These are phyloP conservation scores for Conomelus anceps DNA, from an alignment of 2,888 invertebrate genomes.

Conservation along the genomic window DNA sequence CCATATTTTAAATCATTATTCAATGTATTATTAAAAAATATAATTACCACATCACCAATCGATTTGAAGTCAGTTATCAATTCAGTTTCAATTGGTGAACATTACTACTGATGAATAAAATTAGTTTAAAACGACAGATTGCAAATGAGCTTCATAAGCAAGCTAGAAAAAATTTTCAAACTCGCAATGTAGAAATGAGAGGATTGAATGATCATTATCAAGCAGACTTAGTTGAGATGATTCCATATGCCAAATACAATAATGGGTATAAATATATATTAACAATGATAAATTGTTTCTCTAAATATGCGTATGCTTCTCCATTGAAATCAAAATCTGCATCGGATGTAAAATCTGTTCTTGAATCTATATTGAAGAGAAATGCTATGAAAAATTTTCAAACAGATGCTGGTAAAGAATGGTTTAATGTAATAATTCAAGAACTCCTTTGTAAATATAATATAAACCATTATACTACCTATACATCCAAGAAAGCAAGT, in stretches of 20 bases:
- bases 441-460: constrained; percentile 22
- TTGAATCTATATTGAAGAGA: constrained; percentile 11
- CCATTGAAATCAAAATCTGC: constrained; percentile 22
- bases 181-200: constrained; percentile 15
- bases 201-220: constrained; percentile 24
- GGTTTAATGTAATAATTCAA: constrained; percentile 24
- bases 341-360: constrained; percentile 5
- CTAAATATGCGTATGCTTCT: constrained; percentile 7
- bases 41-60: too few species aligned
- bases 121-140: neutral
- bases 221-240: constrained; percentile 25
- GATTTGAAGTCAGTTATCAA: too few species aligned
- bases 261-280: constrained; percentile 5
- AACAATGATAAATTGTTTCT: constrained; percentile 16
- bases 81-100: too few species aligned
- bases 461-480: constrained; percentile 28
- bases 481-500: constrained; percentile 18
- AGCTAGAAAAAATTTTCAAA: constrained; percentile 14
- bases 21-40: too few species aligned
- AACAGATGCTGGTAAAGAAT: constrained; percentile 28
- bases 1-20: too few species aligned
- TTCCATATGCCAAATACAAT: constrained; percentile 9
- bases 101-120: too few species aligned
- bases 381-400: constrained; percentile 23
- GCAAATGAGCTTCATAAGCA: constrained; percentile 23